Percentiles rank a stretch among this genome's conserved stretches.
These are phyloP conservation scores for Coilia nasus DNA, from an alignment of 2,797 vertebrate species.

Conservation along the genomic window DNA sequence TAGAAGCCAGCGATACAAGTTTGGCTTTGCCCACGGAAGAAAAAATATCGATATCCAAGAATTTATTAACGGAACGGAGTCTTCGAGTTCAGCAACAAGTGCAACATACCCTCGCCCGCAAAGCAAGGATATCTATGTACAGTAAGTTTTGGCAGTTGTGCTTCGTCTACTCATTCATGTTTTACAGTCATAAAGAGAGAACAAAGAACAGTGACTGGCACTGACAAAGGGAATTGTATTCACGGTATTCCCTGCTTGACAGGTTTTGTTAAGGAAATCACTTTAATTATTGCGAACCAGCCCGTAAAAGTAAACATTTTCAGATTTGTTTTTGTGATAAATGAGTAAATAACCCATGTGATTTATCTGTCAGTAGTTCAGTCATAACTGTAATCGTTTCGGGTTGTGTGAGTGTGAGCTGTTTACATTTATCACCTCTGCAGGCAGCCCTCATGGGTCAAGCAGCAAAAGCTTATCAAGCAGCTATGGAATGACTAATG, in stretches of 20 bases:
- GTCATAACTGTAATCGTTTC: background rate
- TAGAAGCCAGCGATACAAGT: slow-evolving; percentile 41
- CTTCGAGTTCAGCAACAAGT: slow-evolving; percentile 54
- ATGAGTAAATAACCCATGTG: background rate
- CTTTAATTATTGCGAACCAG: background rate
- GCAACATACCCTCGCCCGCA: slow-evolving; percentile 54
- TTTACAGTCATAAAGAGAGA: background rate
- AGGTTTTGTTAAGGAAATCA: background rate
- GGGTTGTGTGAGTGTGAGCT: background rate
- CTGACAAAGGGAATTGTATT: slow-evolving; percentile 7
- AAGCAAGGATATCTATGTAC: slow-evolving; percentile 31
- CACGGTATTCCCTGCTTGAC: background rate
- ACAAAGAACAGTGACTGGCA: slow-evolving; percentile 35
- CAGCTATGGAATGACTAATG: slow-evolving; percentile 18
- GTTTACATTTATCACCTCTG: background rate
- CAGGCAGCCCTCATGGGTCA: background rate
- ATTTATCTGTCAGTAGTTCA: background rate
- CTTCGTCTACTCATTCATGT: background rate
- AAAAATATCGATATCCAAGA: slow-evolving; percentile 19
- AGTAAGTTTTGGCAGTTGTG: background rate
- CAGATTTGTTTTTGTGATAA: background rate
- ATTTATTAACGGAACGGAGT: slow-evolving; percentile 31
- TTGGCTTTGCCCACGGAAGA: slow-evolving; percentile 49
- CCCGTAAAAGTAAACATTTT: background rate
- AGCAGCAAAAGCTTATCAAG: slow-evolving; percentile 13